Evolutionary conservation across 2,888 invertebrate genomes (phyloP).

Genomic region (Strigamia crassipes): DNA sequence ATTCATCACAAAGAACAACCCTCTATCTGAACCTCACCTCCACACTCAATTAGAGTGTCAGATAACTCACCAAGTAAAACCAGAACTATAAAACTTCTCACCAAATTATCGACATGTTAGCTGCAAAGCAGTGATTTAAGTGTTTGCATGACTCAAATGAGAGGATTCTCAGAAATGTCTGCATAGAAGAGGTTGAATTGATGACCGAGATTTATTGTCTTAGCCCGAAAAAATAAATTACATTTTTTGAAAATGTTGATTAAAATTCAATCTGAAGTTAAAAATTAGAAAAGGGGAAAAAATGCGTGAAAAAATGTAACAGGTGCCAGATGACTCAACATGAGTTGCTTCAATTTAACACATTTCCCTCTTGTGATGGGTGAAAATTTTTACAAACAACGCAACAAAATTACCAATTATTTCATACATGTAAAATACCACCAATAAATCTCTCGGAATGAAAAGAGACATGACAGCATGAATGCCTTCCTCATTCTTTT

Average conservation of each 20-base stretch:
- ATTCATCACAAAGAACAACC: constrained; percentile 24
- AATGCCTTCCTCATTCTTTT: constrained; percentile 22
- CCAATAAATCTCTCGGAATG: constrained; percentile 28
- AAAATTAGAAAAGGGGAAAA: background rate
- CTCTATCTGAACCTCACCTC: constrained; percentile 39
- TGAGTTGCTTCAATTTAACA: background rate
- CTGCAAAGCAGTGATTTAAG: constrained; percentile 29
- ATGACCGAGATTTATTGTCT: constrained; percentile 10
- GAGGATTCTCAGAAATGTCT: constrained; percentile 5
- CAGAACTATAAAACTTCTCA: constrained; percentile 39
- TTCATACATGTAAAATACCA: constrained; percentile 32
- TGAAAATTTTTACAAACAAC: background rate
- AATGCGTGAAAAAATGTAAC: background rate
- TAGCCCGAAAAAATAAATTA: background rate
- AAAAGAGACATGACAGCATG: constrained; percentile 36
- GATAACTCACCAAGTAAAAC: constrained; percentile 37
- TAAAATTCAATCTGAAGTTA: background rate
- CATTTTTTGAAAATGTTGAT: background rate
- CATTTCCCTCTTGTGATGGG: constrained; percentile 1
- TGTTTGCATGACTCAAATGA: constrained; percentile 36
- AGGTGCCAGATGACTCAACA: constrained; percentile 7
- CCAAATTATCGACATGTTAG: constrained; percentile 33
- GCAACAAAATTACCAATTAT: constrained; percentile 31
- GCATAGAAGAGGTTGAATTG: constrained; percentile 27
- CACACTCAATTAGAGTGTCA: constrained; percentile 40